A percentile compares a stretch with the other conserved stretches of the same genome.
Evolutionary conservation across 2,797 vertebrate genomes (phyloP).

Genomic region (Bovichtus diacanthus): DNA sequence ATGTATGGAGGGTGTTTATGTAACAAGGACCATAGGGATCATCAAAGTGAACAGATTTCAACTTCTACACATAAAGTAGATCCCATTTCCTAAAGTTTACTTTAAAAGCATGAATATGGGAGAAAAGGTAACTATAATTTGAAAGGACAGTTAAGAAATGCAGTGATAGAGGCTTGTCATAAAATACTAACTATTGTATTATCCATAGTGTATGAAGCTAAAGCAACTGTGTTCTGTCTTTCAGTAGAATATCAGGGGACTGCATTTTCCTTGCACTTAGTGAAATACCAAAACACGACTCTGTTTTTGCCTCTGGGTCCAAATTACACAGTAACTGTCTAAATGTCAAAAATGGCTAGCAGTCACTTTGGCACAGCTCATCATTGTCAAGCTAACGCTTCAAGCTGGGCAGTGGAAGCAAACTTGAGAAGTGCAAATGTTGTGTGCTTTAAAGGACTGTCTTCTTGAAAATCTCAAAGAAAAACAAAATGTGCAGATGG

Average conservation of each 20-base stretch:
- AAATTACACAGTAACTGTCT: slow-evolving; percentile 49
- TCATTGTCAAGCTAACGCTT: slow-evolving; percentile 44
- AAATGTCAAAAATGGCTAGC: slow-evolving; percentile 61
- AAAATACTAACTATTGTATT: no score
- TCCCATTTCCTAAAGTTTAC: neutral
- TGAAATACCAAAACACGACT: slow-evolving; percentile 51
- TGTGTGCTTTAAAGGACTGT: slow-evolving; percentile 34
- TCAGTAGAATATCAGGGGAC: slow-evolving; percentile 17
- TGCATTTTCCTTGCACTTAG: slow-evolving; percentile 32
- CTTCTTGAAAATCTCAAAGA: slow-evolving; percentile 13
- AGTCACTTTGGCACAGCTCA: slow-evolving; percentile 54
- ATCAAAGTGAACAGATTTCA: slow-evolving; percentile 27
- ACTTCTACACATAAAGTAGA: neutral
- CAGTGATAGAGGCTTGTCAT: slow-evolving; percentile 3
- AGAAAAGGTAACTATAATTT: slow-evolving; percentile 1
- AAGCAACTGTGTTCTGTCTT: slow-evolving; percentile 7
- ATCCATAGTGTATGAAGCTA: slow-evolving; percentile 4
- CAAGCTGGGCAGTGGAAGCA: slow-evolving; percentile 23
- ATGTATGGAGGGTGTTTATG: slow-evolving; percentile 29
- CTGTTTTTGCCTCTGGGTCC: slow-evolving; percentile 38
- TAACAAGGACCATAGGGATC: slow-evolving; percentile 24
- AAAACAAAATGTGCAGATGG: slow-evolving; percentile 3
- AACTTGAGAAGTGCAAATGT: slow-evolving; percentile 36
- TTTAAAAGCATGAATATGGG: neutral
- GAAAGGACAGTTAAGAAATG: slow-evolving; percentile 8